phyloP scores from a whole-genome alignment of 2,113 vertebrate species.

The Hydropotes inermis region DNA sequence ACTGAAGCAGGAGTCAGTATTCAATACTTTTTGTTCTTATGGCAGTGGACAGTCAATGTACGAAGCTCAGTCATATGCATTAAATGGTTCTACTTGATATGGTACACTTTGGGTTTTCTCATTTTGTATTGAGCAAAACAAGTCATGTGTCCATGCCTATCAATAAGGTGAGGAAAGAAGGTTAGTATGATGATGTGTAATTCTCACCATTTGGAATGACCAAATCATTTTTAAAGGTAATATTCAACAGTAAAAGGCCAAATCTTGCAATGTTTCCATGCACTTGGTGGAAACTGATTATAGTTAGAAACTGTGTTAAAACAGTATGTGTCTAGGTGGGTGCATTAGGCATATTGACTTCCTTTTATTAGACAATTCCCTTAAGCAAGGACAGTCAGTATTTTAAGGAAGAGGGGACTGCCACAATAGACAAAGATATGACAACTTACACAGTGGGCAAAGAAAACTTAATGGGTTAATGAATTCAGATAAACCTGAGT shows the following conservation, averaged over 20 bases:
- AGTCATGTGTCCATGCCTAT: background rate
- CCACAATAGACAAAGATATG: background rate
- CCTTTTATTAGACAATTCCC: background rate
- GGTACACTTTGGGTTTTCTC: background rate
- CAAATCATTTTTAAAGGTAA: background rate
- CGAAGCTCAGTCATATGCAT: background rate
- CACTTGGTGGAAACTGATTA: background rate
- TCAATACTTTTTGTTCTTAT: background rate
- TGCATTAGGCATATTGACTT: background rate
- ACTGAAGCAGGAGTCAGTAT: background rate
- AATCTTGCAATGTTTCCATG: background rate
- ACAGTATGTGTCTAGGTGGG: background rate
- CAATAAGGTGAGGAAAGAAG: background rate
- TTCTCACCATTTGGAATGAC: background rate
- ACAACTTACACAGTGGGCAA: background rate
- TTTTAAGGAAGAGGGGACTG: background rate
- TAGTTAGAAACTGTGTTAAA: background rate
- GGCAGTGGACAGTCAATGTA: background rate
- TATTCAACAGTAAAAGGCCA: background rate
- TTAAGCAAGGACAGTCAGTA: background rate
- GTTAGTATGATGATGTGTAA: background rate
- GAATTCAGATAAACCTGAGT: background rate
- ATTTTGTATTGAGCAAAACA: background rate
- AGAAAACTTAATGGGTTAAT: background rate
- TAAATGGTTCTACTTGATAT: background rate